Evolutionary conservation across 1,140 invertebrate genomes (phyloP), one percentile per base, ranked within the genome.

Genomic region (Liolophura sinensis): DNA sequence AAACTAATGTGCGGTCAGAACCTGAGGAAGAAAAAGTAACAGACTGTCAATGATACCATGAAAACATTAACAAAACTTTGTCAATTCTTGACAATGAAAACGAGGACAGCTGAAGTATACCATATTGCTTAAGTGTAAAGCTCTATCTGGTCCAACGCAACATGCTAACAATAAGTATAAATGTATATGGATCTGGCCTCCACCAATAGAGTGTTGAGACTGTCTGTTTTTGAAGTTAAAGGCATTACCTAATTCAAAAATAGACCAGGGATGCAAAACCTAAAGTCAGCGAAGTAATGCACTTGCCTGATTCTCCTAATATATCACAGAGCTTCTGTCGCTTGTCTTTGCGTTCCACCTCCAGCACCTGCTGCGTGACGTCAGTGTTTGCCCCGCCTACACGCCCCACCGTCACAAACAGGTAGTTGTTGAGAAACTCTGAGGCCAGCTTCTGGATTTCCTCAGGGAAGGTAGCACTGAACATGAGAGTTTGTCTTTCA

Each of bases 311-410:
- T 65, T 90, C 88, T 66, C 86, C 83, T 1, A 96, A 78, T 1
- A 95, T 82, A 67, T 92, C 89, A 31, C 89, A 82, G 0, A 98
- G 82, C 67, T 91, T 92, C 0, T 86, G 78, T 49, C 90, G 86
- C 78, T 97, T 98, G 7, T 92, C 89, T 49, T 78, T 49, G n/a
- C 79, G 61, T 11, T 77, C 73, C 0, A 97, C 92, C 81, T 93
- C 85, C 61, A 90, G 86, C 68, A 99, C 90, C 0, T 85, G 86
- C 83, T 99, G 97, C 58, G 91, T 88, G 0, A 99, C 94, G 83
- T 98, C 95, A 0, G 89, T 84, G 76, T 93, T 96, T 4, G 96
- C 96, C 24, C 92, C 92, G 0, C 96, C 96, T 0, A 97, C 89
- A 1, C 93, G 89, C 20, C 95, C 95, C 48, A 96, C 91, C 3